Percentiles rank a stretch among this genome's conserved stretches.
phyloP scores from a whole-genome alignment of 1,140 invertebrate genomes.

The Sipha flava region DNA sequence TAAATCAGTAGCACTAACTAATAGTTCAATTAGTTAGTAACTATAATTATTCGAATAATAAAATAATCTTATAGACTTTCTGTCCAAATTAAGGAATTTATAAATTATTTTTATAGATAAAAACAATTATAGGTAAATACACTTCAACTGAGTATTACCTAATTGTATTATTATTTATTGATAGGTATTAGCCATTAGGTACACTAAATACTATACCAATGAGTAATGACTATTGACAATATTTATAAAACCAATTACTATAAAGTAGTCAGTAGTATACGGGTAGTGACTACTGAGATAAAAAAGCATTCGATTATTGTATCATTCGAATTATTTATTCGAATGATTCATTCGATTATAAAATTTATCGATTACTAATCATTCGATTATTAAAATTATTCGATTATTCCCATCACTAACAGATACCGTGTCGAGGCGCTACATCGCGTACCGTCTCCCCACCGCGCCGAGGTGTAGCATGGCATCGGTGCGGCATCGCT shows the following conservation, averaged over 20 bases:
- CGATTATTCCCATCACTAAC: neutral
- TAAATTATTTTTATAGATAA: neutral
- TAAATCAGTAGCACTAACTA: neutral
- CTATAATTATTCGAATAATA: neutral
- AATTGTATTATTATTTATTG: neutral
- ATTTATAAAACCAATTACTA: neutral
- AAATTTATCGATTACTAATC: neutral
- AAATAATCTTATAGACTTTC: neutral
- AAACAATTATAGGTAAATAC: neutral
- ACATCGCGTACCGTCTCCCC: too few species aligned
- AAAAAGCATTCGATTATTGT: neutral
- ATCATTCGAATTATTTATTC: neutral
- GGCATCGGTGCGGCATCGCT: too few species aligned
- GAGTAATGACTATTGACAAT: too few species aligned
- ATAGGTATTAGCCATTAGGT: neutral
- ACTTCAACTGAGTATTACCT: neutral
- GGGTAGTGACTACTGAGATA: neutral
- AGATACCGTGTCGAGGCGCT: too few species aligned
- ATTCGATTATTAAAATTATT: neutral
- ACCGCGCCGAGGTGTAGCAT: too few species aligned
- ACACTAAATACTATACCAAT: neutral
- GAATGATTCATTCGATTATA: neutral
- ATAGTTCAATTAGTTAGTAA: neutral
- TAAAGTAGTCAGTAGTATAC: neutral
- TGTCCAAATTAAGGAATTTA: neutral